A percentile compares a stretch with the other conserved stretches of the same genome.
Evolutionary conservation across 2,797 vertebrate genomes (phyloP).

Genomic region (Arrhamphus sclerolepis): DNA sequence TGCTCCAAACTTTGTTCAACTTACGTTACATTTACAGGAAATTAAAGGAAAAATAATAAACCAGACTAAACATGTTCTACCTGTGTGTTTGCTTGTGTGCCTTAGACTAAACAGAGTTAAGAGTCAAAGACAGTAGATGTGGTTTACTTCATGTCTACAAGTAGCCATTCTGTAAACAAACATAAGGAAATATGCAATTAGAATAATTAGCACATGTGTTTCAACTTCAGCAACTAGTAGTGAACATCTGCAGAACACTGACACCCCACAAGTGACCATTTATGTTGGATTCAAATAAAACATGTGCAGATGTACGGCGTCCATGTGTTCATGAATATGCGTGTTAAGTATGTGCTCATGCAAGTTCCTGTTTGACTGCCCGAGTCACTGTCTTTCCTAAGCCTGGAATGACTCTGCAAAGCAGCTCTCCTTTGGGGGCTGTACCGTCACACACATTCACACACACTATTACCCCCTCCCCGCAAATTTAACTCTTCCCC

Average conservation of each 20-base stretch:
- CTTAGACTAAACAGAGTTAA: conserved; percentile 59
- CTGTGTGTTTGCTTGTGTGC: conserved; percentile 24
- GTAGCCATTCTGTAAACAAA: conserved; percentile 46
- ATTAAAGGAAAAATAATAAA: conserved; percentile 38
- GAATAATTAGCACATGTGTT: conserved; percentile 37
- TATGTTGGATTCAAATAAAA: conserved; percentile 10
- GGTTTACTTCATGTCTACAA: conserved; percentile 41
- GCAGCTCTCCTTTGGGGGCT: conserved; percentile 42
- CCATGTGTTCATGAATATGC: too few relatives aligned
- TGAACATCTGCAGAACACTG: conserved; percentile 44
- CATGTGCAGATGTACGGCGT: conserved; percentile 10
- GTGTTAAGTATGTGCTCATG: conserved; percentile 3
- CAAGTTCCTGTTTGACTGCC: conserved; percentile 30
- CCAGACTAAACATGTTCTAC: conserved; percentile 60
- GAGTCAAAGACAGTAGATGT: conserved; percentile 30
- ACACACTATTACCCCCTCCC: too few relatives aligned
- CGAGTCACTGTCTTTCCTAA: conserved; percentile 50
- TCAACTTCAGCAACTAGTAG: conserved; percentile 5
- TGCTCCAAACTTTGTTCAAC: conserved; percentile 7
- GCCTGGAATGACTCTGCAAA: conserved; percentile 57
- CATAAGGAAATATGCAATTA: conserved; percentile 54
- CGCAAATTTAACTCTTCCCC: conserved; percentile 2
- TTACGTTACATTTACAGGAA: conserved; percentile 33
- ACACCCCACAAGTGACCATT: conserved; percentile 14
- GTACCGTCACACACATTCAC: conserved; percentile 20